These are phyloP conservation scores for Notarius quadriscutis DNA, from an alignment of 2,113 vertebrate genomes.

Conservation along the genomic window DNA sequence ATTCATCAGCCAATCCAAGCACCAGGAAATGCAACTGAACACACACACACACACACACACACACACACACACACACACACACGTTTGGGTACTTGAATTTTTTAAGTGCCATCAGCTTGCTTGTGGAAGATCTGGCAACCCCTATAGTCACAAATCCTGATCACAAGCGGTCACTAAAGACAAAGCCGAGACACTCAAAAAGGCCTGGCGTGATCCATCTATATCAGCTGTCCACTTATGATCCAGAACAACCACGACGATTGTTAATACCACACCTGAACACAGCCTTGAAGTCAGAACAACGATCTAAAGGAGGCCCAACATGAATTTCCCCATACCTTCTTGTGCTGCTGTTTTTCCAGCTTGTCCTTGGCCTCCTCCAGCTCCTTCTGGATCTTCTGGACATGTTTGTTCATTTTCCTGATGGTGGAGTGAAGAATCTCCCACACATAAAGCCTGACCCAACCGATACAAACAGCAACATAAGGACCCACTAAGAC, in stretches of 20 bases:
- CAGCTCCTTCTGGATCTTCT: conserved; percentile 95
- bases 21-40: not conserved
- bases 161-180: not conserved
- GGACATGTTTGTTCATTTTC: conserved; percentile 98
- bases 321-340: conserved; percentile 57
- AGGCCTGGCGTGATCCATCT: not conserved
- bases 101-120: not conserved
- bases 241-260: not conserved
- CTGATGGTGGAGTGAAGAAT: conserved; percentile 96
- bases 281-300: not conserved
- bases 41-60: not conserved
- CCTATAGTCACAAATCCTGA: not conserved
- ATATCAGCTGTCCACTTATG: not conserved
- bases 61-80: not conserved
- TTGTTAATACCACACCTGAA: not conserved
- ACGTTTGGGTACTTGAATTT: not conserved
- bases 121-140: not conserved
- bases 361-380: conserved; percentile 93
- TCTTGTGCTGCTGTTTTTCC: conserved; percentile 89
- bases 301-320: not conserved
- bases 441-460: conserved; percentile 94
- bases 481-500: not conserved
- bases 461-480: not conserved
- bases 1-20: not conserved
- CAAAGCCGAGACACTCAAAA: not conserved